Evolutionary conservation across 2,888 invertebrate species (phyloP), one percentile per base, ranked within the genome.

Genomic region (Pristionchus fissidentatus): DNA sequence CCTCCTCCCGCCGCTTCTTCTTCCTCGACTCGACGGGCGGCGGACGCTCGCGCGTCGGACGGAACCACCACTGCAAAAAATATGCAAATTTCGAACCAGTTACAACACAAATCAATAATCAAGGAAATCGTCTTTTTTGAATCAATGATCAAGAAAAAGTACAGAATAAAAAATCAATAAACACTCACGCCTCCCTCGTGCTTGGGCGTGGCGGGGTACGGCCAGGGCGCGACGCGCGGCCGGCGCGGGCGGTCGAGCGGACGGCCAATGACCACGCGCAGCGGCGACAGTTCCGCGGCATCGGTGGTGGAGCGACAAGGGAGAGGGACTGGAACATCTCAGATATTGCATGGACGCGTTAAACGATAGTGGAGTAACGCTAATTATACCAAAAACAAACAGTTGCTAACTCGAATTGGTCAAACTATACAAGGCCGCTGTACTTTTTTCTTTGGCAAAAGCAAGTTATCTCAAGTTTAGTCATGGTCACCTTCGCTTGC

Each of bases 21-120:
- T 79, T 79, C 22, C 41, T 26, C 19, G 49, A 29, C 49, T 75
- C 75, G 32, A 75, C 22, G 22, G 49, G 49, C 22, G 7, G 15
- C 15, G 75, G 79, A 26, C 55, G 43, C 32, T n/a, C 8, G 22
- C 57, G 52, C 1, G 62, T 26, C 0, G 62, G 80, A 46, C 80
- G 80, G 62, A 43, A 81, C 80, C 80, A 81, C 80, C 80, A 81
- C 80, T 81, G 80, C 29, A 81, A 79, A 7, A 7, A 13, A 41
- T 15, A 3, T 29, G 10, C 26, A 60, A 32, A 22, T 60, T 32
- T 60, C 32, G 29, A 3, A 26, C 19, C 10, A 35, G 19, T 49
- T 43, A 8, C 26, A 26, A 19, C 10, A 29, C 29, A 26, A 38
- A 22, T 70, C 13, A 19, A 41, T 1, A 41, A 26, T 22, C 29